Evolutionary conservation across 1,140 invertebrate genomes (phyloP).

Genomic region (Drosophila ironensis): DNA sequence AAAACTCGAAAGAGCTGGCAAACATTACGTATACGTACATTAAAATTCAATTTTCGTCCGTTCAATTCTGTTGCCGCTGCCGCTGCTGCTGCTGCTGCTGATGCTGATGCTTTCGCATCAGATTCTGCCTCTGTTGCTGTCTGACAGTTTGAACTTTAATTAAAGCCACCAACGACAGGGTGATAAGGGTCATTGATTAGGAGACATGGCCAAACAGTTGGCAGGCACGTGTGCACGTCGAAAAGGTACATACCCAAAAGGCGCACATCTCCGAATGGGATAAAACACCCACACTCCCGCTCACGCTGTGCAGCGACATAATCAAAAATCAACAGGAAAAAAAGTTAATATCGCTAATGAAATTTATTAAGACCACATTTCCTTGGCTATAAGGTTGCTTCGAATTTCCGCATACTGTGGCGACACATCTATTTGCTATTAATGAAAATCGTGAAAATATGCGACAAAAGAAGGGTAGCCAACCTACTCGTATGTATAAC

Average conservation of each 20-base stretch:
- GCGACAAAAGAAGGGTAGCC: too few relatives aligned
- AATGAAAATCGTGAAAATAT: background rate
- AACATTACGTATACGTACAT: constrained; percentile 56
- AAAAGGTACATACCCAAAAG: background rate
- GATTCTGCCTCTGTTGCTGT: background rate
- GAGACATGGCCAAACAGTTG: constrained; percentile 33
- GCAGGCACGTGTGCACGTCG: constrained; percentile 47
- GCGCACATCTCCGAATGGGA: background rate
- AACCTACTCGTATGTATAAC: too few relatives aligned
- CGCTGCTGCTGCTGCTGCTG: background rate
- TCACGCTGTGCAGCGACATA: constrained; percentile 1
- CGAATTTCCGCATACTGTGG: too few relatives aligned
- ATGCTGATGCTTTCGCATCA: too few relatives aligned
- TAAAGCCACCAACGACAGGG: constrained; percentile 45
- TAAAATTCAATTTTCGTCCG: constrained; percentile 72
- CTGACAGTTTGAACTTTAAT: constrained; percentile 74
- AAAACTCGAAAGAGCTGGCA: constrained; percentile 7
- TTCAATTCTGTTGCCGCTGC: constrained; percentile 12
- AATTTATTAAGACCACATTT: constrained; percentile 12
- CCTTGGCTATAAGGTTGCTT: background rate
- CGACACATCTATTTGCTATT: too few relatives aligned
- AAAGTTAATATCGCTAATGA: constrained; percentile 3
- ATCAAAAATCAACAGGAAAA: constrained; percentile 44
- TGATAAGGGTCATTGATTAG: constrained; percentile 73
- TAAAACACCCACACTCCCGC: background rate